Conservation (phyloP, 2,797 vertebrate species). For the Passerculus sandwichensis region DNA sequence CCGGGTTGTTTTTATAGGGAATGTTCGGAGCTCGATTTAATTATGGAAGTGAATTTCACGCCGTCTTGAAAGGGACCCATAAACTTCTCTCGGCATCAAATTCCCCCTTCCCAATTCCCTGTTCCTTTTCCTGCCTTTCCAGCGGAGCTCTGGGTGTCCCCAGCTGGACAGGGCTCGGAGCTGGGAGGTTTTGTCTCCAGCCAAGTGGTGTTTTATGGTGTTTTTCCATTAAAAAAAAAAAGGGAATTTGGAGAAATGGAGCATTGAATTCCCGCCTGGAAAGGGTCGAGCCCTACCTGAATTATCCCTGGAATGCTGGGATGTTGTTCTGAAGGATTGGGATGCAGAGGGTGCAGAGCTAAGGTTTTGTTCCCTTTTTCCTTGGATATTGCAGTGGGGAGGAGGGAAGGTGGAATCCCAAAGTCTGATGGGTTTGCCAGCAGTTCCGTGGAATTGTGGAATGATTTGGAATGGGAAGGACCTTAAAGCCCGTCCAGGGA, state of each 20-base stretch:
- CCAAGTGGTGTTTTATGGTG: not conserved
- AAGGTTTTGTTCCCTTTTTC: not conserved
- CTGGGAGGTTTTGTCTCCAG: not conserved
- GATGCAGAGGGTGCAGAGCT: not conserved
- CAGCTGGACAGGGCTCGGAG: not conserved
- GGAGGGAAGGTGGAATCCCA: not conserved
- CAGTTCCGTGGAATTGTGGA: no score
- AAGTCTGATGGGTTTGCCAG: not conserved
- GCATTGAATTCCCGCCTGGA: not conserved
- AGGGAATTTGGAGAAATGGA: not conserved
- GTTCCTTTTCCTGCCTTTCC: not conserved
- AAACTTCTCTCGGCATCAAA: not conserved
- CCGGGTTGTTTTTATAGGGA: not conserved
- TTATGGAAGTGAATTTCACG: not conserved
- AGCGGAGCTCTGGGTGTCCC: not conserved
- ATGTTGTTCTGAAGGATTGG: not conserved
- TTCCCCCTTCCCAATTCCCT: not conserved
- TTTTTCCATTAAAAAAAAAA: not conserved
- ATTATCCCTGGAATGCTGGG: not conserved
- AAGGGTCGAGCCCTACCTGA: not conserved
- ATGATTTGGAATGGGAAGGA: not conserved
- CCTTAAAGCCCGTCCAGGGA: not conserved
- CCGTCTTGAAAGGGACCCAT: not conserved
- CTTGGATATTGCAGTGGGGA: accelerated
- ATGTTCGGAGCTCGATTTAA: not conserved